Evolutionary conservation across 2,888 invertebrate species (phyloP), one percentile per base, ranked within the genome.

Genomic region (Heteromurus nitidus): DNA sequence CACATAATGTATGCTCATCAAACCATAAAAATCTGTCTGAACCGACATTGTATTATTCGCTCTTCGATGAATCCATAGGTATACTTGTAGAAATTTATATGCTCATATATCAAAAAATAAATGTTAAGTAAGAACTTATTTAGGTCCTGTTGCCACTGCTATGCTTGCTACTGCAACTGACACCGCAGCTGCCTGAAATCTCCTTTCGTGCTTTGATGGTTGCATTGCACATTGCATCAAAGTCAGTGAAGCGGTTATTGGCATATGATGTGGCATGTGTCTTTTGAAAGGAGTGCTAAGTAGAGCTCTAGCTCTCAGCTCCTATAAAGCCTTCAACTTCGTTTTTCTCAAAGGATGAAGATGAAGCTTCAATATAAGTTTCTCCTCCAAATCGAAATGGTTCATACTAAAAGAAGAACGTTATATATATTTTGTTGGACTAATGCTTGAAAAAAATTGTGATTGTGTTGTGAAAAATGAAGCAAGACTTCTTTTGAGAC

Each of bases 161-260:
- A 22, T 44, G 44, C 13, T 22, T 50, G n/a, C 62, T 62, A 31
- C 20, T 62, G 62, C 62, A 31, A 31, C 62, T 62, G 62, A 62
- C 62, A 62, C 18, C 31, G 79, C 79, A 79, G 79, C 70, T 79
- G 79, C 79, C 53, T 67, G 30, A 70, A 60, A 53, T 44, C 26
- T 28, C 53, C 30, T 67, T 69, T 31, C 64, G 31, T 64, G 64
- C 65, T 70, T 50, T 79, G 72, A 70, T 65, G 67, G 60, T n/a
- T 73, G 65, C 65, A 80, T 73, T 67, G 62, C 67, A 67, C 65
- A 80, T 73, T 67, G 62, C 67, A 67, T 55, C 50, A 80, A 77
- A 80, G n/a, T 65, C 80, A 80, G 80, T 53, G 44, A 80, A 47
- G 72, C 80, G 80, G 72, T 73, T 80, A 80, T 73, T 80, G 73